A percentile compares a stretch with the other conserved stretches of the same genome.
These are phyloP conservation scores for Hyla sarda DNA, from an alignment of 2,113 vertebrate genomes.

Conservation along the genomic window DNA sequence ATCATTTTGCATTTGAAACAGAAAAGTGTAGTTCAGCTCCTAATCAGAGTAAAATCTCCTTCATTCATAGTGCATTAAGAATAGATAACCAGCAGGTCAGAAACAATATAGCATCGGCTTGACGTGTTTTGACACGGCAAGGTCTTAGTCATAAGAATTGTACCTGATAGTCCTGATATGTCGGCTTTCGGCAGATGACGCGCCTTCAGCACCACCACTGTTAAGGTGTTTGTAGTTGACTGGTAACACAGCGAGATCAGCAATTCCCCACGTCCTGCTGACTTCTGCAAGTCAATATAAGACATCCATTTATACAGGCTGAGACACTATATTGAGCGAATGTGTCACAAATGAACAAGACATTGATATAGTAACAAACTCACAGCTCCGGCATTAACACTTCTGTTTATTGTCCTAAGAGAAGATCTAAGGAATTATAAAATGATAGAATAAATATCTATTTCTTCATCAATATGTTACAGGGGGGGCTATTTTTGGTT, in stretches of 20 bases:
- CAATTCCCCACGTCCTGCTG: conserved; percentile 88
- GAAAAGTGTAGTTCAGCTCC: too few species aligned
- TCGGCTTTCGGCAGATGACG: conserved; percentile 92
- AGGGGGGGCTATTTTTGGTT: not conserved
- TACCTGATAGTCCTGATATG: conserved; percentile 88
- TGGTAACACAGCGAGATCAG: conserved; percentile 97
- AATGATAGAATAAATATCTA: too few species aligned
- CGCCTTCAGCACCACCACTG: conserved; percentile 96
- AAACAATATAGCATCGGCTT: too few species aligned
- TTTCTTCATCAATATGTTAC: not conserved
- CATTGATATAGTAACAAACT: not conserved
- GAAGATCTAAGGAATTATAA: too few species aligned
- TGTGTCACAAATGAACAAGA: not conserved
- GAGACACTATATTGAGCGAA: not conserved
- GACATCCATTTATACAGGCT: not conserved
- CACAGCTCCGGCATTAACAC: not conserved
- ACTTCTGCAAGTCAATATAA: conserved; percentile 78
- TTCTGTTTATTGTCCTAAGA: too few species aligned
- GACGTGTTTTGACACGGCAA: too few species aligned
- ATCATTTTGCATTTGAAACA: too few species aligned
- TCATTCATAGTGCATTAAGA: too few species aligned
- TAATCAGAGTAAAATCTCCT: too few species aligned
- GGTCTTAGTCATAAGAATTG: too few species aligned
- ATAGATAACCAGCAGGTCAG: too few species aligned
- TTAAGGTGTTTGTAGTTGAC: conserved; percentile 94